A percentile compares a stretch with the other conserved stretches of the same genome.
phyloP scores from a whole-genome alignment of 2,888 invertebrate species.

The Aspidapion aeneum region DNA sequence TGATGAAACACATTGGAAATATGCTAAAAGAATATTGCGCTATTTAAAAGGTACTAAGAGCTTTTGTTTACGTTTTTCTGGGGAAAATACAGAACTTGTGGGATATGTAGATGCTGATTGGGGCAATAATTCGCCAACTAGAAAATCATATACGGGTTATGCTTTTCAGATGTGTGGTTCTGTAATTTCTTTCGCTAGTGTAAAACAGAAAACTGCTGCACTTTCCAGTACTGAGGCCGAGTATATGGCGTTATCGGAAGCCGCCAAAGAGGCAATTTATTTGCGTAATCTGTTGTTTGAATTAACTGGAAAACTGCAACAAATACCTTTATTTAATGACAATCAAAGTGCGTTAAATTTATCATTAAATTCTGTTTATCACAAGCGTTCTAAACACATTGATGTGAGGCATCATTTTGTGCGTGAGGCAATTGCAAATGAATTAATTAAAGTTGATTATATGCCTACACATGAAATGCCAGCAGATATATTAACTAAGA shows the following conservation, averaged over 20 bases:
- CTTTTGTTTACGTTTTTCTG: conserved; percentile 18
- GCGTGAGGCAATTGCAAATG: background rate
- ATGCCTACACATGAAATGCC: background rate
- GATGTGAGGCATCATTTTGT: conserved; percentile 1
- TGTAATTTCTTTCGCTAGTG: conserved; percentile 12
- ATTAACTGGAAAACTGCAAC: background rate
- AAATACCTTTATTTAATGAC: background rate
- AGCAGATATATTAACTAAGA: background rate
- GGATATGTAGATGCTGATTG: too few species aligned
- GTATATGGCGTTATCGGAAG: conserved; percentile 14
- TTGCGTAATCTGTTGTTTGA: background rate
- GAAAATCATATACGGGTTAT: conserved; percentile 26
- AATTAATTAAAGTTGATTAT: background rate
- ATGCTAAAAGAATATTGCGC: conserved; percentile 35
- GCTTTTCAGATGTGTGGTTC: conserved; percentile 15
- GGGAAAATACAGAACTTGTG: too few species aligned
- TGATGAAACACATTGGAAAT: conserved; percentile 27
- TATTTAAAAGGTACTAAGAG: conserved; percentile 28
- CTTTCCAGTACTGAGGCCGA: conserved; percentile 26
- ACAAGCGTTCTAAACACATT: background rate
- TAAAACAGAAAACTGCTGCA: conserved; percentile 26
- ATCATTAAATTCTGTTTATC: background rate
- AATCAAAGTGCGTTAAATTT: too few species aligned
- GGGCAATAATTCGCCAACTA: conserved; percentile 8
- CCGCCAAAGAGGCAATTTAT: background rate